These are phyloP conservation scores for Ifrita kowaldi DNA, from an alignment of 2,113 vertebrate genomes.

Conservation along the genomic window DNA sequence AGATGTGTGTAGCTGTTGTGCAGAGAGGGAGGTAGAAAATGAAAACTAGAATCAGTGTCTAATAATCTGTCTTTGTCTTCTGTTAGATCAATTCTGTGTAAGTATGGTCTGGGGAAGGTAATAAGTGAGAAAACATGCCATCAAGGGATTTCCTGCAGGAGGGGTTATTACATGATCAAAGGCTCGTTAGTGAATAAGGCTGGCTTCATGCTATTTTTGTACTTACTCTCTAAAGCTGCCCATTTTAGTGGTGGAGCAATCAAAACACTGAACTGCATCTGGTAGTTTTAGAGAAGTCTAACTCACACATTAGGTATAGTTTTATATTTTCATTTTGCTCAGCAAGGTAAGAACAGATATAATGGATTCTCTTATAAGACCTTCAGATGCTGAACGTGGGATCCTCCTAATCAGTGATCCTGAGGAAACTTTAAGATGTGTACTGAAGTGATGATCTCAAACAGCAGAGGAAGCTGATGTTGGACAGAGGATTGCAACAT, in stretches of 20 bases:
- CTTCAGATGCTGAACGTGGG: neutral
- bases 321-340: neutral
- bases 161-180: neutral
- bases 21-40: neutral
- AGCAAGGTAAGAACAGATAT: neutral
- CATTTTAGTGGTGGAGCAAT: neutral
- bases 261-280: neutral
- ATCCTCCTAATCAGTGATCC: neutral
- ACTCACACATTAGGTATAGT: neutral
- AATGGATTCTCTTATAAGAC: neutral
- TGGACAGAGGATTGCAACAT: neutral
- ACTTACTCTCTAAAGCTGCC: neutral
- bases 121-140: conserved; percentile 10
- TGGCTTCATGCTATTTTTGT: neutral
- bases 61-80: conserved; percentile 13
- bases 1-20: neutral
- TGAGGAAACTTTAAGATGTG: neutral
- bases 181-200: neutral
- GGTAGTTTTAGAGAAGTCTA: neutral
- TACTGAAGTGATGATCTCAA: neutral
- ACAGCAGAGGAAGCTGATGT: neutral
- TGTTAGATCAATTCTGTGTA: neutral
- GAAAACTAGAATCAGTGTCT: neutral
- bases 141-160: neutral
- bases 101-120: neutral